Conservation (phyloP, 30 jellyfish, hydroid and myxozoan genomes). For the Calvadosia cruxmelitensis region DNA sequence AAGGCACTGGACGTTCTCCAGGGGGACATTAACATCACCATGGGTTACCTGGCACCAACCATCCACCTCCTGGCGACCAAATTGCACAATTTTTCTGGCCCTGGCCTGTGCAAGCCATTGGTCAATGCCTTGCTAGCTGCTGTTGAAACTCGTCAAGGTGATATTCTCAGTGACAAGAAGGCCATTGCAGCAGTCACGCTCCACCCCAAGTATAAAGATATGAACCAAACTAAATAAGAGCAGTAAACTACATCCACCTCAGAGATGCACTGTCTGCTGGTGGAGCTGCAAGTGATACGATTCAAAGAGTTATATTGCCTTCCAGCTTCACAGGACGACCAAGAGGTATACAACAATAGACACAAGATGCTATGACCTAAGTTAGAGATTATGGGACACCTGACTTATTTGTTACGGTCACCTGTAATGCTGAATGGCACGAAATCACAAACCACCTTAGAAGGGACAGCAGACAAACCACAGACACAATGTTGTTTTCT, state of each 20-base stretch:
- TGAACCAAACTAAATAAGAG: background rate
- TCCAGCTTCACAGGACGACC: constrained; percentile 4
- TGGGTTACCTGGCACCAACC: no score
- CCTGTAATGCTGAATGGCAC: constrained; percentile 3
- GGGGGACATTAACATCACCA: no score
- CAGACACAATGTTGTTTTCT: constrained; percentile 6
- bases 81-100: background rate
- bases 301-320: background rate
- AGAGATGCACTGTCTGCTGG: constrained; percentile 7
- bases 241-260: background rate
- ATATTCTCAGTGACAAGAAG: no score
- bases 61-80: no score
- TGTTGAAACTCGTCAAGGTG: no score
- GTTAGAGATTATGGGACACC: constrained; percentile 6
- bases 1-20: no score
- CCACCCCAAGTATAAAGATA: constrained; percentile 20
- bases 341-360: background rate
- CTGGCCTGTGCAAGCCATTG: no score
- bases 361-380: constrained; percentile 3
- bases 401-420: constrained; percentile 6
- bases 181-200: no score
- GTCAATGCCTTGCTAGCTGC: no score
- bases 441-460: background rate
- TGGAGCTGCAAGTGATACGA: background rate
- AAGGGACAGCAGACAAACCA: background rate